Conservation (phyloP, 2,888 invertebrate genomes). For the Colletes collaris region DNA sequence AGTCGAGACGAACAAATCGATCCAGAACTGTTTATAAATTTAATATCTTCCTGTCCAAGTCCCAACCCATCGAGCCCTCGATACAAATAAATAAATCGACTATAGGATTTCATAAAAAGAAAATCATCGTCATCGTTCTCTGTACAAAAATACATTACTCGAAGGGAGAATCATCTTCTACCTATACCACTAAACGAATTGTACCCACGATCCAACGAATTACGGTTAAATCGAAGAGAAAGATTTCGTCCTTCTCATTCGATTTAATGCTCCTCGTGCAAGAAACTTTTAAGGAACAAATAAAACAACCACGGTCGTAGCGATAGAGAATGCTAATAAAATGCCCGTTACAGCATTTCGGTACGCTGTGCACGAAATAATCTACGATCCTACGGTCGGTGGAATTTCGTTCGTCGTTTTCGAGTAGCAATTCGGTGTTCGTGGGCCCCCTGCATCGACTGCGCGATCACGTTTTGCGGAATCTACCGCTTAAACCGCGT, state of each 20-base stretch:
- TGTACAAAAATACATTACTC: too few relatives aligned
- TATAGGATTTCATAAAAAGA: too few relatives aligned
- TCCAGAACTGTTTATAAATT: too few relatives aligned
- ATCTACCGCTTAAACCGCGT: slow-evolving; percentile 9
- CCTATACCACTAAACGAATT: slow-evolving; percentile 2
- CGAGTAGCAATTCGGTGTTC: neutral
- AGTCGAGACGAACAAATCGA: too few relatives aligned
- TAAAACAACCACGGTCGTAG: neutral
- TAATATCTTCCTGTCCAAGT: too few relatives aligned
- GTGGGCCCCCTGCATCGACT: neutral
- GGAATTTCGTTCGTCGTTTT: neutral
- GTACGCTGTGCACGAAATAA: neutral
- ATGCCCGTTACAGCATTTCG: too few relatives aligned
- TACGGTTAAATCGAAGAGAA: slow-evolving; percentile 30
- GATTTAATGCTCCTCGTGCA: slow-evolving; percentile 5
- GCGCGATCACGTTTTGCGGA: slow-evolving; percentile 1
- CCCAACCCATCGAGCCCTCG: too few relatives aligned
- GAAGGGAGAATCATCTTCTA: too few relatives aligned
- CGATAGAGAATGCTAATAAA: too few relatives aligned
- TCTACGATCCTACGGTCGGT: neutral
- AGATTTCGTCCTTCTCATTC: slow-evolving; percentile 8
- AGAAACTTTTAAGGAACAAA: neutral
- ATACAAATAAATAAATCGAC: too few relatives aligned
- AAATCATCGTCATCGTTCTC: too few relatives aligned
- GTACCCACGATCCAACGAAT: neutral